Evolutionary conservation across 2,888 invertebrate species (phyloP), one percentile per base, ranked within the genome.

Genomic region (Allygus modestus): DNA sequence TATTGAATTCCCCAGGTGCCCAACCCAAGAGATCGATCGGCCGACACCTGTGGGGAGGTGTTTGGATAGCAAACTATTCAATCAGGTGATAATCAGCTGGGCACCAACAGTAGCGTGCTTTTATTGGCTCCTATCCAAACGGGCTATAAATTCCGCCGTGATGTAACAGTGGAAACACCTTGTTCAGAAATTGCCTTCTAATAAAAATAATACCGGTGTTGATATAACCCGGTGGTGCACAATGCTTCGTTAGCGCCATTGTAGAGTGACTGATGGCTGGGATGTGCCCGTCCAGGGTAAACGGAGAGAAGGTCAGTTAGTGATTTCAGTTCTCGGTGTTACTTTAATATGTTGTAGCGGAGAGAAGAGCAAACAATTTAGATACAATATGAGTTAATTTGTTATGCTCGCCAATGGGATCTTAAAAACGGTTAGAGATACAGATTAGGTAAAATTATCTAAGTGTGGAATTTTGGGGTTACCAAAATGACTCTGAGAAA

Each of bases 121-220:
- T 51, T 37, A 82, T 82, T 82, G 82, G 46, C 82, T 20, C 51
- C 71, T 82, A 51, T 51, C 46, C 69, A 82, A 82, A 82, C 82
- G 71, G 43, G 71, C 71, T 82, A 71, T 82, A 82, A 71, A 71
- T 82, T 82, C 82, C 71, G 71, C 51, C 82, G 46, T 46, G 28
- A 77, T 23, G 41, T 43, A 41, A 73, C 65, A 82, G 46, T 65
- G 26, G 82, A 82, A 77, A 82, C 82, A 82, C 33, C 71, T 82
- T 73, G 75, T 83, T 83, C 73, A 83, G 77, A 77, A 82, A 82
- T 85, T 85, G 82, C 82, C 85, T 33, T 65, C 82, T 79, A 85
- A 85, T 82, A 82, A 85, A 82, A 69, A 85, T 82, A 82, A 84
- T 84, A 84, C 43, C 61, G 28, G 37, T 81, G 73, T 81, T 81